Base-by-base conservation (phyloP, 2,797 vertebrate genomes). In the Ptychadena robeensis region DNA sequence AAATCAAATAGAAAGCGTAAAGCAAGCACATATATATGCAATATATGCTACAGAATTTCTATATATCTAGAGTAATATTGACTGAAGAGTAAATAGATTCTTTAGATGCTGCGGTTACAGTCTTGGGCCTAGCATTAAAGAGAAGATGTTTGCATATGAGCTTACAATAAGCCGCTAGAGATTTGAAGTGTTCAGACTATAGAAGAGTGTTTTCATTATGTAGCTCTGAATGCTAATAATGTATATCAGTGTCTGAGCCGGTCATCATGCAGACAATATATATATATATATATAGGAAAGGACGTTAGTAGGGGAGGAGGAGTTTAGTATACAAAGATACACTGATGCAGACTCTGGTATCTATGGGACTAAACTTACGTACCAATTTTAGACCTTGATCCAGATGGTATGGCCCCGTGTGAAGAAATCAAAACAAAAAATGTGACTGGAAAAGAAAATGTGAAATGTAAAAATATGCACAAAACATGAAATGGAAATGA, bases 361-460 rank as follows among this genome's bases (percentile, higher is more conserved):
- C 70, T 69, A 31, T 40, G 69, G 35, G 63, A 74, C 32, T 37
- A 64, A 15, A 27, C 35, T 74, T 85, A 85, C 83, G 70, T 85
- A 85, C 83, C 83, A 80, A 80, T 28, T 63, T 81, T 63, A 80
- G 53, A 31, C 57, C 65, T 85, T 73, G 72, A 81, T 85, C 83
- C 78, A 25, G 83, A 32, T 69, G 78, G 69, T 71, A 80, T 70
- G 78, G 78, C 78, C 59, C n/a, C 78, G 53, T 72, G 76, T 76
- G 83, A 40, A 76, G 82, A 85, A 80, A 80, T 85, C 83, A 85
- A 85, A 85, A 85, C 28, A 85, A 81, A 85, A 85, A 57, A 85
- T 64, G 38, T 53, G 83, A 85, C 83, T 85, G 83, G 66, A 76
- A 85, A 85, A 85, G 78, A 85, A 85, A 85, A 84, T 8, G 64